Evolutionary conservation across 2,113 vertebrate species (phyloP), one percentile per base, ranked within the genome.

Genomic region (Myrmecobius fasciatus): DNA sequence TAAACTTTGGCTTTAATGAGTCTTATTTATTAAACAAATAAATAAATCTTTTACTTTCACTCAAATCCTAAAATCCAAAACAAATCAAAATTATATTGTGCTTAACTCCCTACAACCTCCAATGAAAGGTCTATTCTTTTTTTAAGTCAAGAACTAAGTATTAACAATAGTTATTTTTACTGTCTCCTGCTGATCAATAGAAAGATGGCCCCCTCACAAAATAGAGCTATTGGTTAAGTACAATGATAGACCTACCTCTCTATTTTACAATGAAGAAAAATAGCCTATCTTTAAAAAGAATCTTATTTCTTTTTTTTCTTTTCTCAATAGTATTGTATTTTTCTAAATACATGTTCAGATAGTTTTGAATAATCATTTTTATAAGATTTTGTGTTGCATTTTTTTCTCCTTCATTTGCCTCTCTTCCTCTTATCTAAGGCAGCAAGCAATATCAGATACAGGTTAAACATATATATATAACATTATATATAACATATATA

Each of bases 41-140:
- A 53, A 56, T 4, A 36, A 67, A 36, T 36, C 31, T 67, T 60
- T 60, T 67, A 12, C 60, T 67, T 67, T 67, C 60, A 36, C 31
- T 67, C 31, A 67, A n/a, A 67, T 67, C 31, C 60, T 67, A 67
- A 67, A 67, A 67, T 67, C 28, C 60, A 36, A 36, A 67, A 31
- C 10, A 60, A 60, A 67, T 67, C 0, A 36, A 67, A 17, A 36
- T 17, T 67, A 3, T 67, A 67, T 31, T 36, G 60, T 67, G 31
- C 31, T 31, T 11, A 60, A 60, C 56, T 31, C 28, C 28, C 56
- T 67, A 17, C 31, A 36, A 48, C 14, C 56, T 93, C 47, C 91
- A 56, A 95, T 83, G 36, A 83, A 90, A 36, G 83, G 91, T 52
- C 91, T 92, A 25, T 49, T 94, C 46, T 26, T 96, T 94, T 56